phyloP scores from a whole-genome alignment of 2,888 invertebrate species.

The Brenthis ino region DNA sequence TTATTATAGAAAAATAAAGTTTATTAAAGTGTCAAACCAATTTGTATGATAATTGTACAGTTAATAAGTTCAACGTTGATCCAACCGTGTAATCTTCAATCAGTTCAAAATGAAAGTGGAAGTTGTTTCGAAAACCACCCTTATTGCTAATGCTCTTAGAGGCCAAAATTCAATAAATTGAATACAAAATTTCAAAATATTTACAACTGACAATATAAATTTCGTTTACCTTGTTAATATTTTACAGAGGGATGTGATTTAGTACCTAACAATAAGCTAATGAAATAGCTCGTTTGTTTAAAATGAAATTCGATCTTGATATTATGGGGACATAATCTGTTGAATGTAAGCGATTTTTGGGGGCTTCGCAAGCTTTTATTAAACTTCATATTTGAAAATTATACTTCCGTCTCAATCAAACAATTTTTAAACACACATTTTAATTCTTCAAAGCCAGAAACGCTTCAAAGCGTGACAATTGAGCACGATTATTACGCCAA shows the following conservation, averaged over 20 bases:
- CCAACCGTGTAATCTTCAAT: slow-evolving; percentile 28
- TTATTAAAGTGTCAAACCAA: slow-evolving; percentile 19
- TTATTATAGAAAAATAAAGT: slow-evolving; percentile 16
- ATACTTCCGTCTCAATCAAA: no score
- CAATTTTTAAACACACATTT: no score
- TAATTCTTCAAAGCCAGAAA: no score
- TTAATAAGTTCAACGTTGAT: slow-evolving; percentile 20
- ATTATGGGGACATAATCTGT: no score
- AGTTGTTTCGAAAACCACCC: slow-evolving; percentile 1
- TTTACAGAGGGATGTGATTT: neutral
- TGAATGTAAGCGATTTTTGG: no score
- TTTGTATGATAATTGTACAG: slow-evolving; percentile 31
- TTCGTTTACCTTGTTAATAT: slow-evolving; percentile 13
- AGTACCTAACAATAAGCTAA: neutral
- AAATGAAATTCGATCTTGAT: no score
- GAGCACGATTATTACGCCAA: no score
- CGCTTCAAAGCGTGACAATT: no score
- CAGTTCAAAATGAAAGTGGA: slow-evolving; percentile 20
- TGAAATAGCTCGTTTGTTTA: neutral
- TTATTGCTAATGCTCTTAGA: neutral
- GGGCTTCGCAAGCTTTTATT: no score
- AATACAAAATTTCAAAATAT: neutral
- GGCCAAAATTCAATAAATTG: neutral
- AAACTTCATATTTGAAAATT: no score
- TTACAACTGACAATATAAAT: slow-evolving; percentile 8